These are phyloP conservation scores for Panagrolaimus sp. DNA, from an alignment of 1,140 invertebrate genomes.

Conservation along the genomic window DNA sequence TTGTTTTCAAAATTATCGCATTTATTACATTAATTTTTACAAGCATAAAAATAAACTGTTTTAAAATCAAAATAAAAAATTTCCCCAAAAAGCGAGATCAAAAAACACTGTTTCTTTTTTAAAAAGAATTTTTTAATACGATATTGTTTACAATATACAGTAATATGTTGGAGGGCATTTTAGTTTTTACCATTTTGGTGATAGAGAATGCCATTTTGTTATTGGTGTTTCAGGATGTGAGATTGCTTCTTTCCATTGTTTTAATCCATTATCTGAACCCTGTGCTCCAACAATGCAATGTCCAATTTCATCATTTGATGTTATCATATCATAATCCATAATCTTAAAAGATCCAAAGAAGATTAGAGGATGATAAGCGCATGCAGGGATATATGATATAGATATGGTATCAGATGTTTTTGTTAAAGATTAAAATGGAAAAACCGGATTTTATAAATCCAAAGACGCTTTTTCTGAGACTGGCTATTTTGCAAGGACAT, in stretches of 20 bases:
- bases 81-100: no score
- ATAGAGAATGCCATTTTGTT: slow-evolving; percentile 49
- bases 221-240: slow-evolving; percentile 49
- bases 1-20: no score
- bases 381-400: not conserved
- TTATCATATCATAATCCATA: slow-evolving; percentile 56
- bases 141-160: no score
- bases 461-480: not conserved
- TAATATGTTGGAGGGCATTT: no score
- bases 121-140: no score
- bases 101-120: no score
- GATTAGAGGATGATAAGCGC: not conserved
- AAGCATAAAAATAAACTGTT: no score
- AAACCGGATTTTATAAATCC: slow-evolving; percentile 4
- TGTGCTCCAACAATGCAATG: slow-evolving; percentile 53
- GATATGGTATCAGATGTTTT: not conserved
- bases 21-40: no score
- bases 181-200: slow-evolving; percentile 47
- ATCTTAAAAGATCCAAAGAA: slow-evolving; percentile 31
- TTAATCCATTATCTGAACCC: slow-evolving; percentile 46
- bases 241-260: slow-evolving; percentile 52
- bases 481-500: not conserved
- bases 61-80: no score
- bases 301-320: slow-evolving; percentile 52
- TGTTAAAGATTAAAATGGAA: not conserved